phyloP scores from a whole-genome alignment of 2,113 vertebrate genomes.

The Neolamprologus toae region DNA sequence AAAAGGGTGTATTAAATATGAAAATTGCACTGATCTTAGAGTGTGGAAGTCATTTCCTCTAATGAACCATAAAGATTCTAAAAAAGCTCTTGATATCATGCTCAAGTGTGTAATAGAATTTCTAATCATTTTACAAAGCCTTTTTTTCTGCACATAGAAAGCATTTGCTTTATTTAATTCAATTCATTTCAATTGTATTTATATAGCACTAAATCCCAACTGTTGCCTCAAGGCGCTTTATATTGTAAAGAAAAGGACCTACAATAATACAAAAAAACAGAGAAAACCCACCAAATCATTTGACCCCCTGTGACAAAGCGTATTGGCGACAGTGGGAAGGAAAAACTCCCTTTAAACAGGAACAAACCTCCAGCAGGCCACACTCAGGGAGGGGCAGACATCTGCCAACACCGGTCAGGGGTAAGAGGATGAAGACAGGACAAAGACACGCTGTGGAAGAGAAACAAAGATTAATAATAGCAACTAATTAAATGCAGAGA shows the following conservation, averaged over 20 bases:
- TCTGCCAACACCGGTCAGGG: not conserved
- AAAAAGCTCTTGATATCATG: not conserved
- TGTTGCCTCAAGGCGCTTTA: not conserved
- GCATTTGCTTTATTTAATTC: not conserved
- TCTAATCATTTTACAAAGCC: slow-evolving; percentile 1
- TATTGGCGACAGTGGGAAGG: not conserved
- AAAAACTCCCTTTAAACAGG: not conserved
- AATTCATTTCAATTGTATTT: not conserved
- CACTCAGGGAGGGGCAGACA: not conserved
- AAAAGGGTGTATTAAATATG: slow-evolving; percentile 29
- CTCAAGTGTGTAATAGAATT: slow-evolving; percentile 16
- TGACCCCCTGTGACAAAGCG: not conserved
- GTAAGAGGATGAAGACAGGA: not conserved
- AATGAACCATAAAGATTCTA: slow-evolving; percentile 4
- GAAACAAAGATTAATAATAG: not conserved
- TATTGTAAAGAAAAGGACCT: not conserved
- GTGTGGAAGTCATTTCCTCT: slow-evolving; percentile 30
- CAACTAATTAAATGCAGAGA: not conserved
- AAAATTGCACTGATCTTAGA: slow-evolving; percentile 3
- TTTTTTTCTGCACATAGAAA: not conserved
- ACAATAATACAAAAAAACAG: not conserved
- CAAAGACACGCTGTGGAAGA: not conserved
- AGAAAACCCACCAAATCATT: not conserved
- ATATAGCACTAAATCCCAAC: not conserved
- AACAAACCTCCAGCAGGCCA: not conserved